These are phyloP conservation scores for Heliopora coerulea DNA, from an alignment of 92 coral and sea anemone genomes.

Conservation along the genomic window DNA sequence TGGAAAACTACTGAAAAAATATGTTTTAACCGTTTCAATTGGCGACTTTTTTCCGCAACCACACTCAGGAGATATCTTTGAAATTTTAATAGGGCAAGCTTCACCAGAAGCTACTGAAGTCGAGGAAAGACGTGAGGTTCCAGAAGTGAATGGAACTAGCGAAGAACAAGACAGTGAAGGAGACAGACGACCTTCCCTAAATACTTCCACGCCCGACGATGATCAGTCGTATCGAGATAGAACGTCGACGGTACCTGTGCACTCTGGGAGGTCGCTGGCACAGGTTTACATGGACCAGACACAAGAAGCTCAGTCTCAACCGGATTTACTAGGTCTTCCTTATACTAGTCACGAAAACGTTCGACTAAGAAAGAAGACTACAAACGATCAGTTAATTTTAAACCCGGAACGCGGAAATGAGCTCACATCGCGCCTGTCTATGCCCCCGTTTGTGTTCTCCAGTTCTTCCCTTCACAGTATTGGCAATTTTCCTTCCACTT, in stretches of 20 bases:
- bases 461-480: slow-evolving; percentile 17
- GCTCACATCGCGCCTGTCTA: slow-evolving; percentile 16
- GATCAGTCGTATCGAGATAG: slow-evolving; percentile 25
- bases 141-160: slow-evolving; percentile 11
- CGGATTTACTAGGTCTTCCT: slow-evolving; percentile 26
- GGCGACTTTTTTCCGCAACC: too few relatives aligned
- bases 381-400: background rate
- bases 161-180: slow-evolving; percentile 15
- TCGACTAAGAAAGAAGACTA: slow-evolving; percentile 7
- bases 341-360: slow-evolving; percentile 29
- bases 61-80: too few relatives aligned
- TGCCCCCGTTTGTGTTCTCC: slow-evolving; percentile 35
- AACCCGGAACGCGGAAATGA: slow-evolving; percentile 2
- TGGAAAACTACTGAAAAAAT: too few relatives aligned
- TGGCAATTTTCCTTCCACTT: slow-evolving; percentile 23
- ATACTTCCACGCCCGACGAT: slow-evolving; percentile 37
- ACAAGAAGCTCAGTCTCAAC: slow-evolving; percentile 31
- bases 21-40: too few relatives aligned
- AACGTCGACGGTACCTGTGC: slow-evolving; percentile 28
- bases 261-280: slow-evolving; percentile 1
- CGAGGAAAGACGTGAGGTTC: slow-evolving; percentile 5
- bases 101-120: slow-evolving; percentile 25
- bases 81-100: slow-evolving; percentile 17
- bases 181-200: slow-evolving; percentile 25
- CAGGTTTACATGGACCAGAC: slow-evolving; percentile 2